Evolutionary conservation across 1,140 invertebrate species (phyloP), one percentile per base, ranked within the genome.

Genomic region (Macrosteles quadrilineatus): DNA sequence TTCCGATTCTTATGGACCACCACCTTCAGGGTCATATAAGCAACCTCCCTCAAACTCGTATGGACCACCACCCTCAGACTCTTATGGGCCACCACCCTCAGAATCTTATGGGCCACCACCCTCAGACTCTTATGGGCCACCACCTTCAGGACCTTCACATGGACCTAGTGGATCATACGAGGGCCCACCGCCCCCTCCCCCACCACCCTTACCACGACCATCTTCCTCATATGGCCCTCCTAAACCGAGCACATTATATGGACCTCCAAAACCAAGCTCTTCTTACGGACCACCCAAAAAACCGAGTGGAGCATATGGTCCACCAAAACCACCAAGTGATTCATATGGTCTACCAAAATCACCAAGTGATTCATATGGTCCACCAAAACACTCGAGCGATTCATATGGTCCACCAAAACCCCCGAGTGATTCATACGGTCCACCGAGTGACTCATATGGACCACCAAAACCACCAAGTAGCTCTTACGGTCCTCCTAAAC

Each of bases 151-250:
- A 19, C 43, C 21, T 50, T 69, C 55, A 19, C 14, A 14, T 31
- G 65, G 27, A 9, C 29, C 63, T 6, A 31, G 50, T 67, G 27
- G 40, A 1, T 30, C 29, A 68, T 50, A 86, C 67, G 85, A 85
- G 21, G 82, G 82, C 23, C 84, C 85, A 12, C 83, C 87, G 9
- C 77, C 78, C 21, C 69, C 81, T 29, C 84, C 85, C 12, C 83
- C 87, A 11, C 77, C 78, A 25, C 69, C 81, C 1, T 14, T 43
- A 14, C 66, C 69, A 50, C 57, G 19, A 31, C 55, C 9, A n/a
- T 50, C 21, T n/a, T 23, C 25, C 9, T 47, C 63, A 2, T 45
- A 36, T 67, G 67, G 67, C 21, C 53, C 67, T 25, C 67, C 67
- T 0, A 78, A 73, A 71, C 29, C 66, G 23, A 72, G 68, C 70